Conservation (phyloP, 2,888 invertebrate species). For the Ligdia adustata region DNA sequence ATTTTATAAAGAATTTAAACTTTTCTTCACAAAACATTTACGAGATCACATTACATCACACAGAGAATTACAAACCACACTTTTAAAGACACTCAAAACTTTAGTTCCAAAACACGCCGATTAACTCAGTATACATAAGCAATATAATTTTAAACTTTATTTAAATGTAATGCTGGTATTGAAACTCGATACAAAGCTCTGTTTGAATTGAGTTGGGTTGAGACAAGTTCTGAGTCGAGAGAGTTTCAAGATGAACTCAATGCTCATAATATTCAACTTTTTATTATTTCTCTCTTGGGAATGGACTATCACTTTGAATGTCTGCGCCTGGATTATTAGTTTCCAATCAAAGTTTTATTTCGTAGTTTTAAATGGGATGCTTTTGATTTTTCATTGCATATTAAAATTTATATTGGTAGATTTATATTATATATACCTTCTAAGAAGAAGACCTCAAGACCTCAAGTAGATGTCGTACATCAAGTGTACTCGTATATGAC, state of each 20-base stretch:
- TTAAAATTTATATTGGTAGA: too few relatives aligned
- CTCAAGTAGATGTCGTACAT: too few relatives aligned
- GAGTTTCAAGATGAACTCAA: constrained; percentile 39
- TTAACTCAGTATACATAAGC: not conserved
- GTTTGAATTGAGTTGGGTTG: constrained; percentile 9
- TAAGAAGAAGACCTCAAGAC: too few relatives aligned
- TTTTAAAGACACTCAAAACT: too few relatives aligned
- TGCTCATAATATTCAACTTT: constrained; percentile 48
- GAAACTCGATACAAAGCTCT: constrained; percentile 2
- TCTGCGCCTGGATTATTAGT: constrained; percentile 13
- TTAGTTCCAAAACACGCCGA: too few relatives aligned
- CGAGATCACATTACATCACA: too few relatives aligned
- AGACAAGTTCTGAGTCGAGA: not conserved
- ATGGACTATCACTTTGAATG: constrained; percentile 13
- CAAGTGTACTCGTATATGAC: too few relatives aligned
- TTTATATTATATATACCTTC: too few relatives aligned
- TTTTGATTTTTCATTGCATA: too few relatives aligned
- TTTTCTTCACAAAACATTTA: too few relatives aligned
- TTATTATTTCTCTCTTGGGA: constrained; percentile 41
- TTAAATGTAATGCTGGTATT: constrained; percentile 6
- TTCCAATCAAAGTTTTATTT: constrained; percentile 11
- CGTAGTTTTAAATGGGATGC: constrained; percentile 2
- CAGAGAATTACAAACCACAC: too few relatives aligned
- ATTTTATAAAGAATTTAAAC: too few relatives aligned
- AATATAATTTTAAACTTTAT: constrained; percentile 9